A percentile compares a stretch with the other conserved stretches of the same genome.
phyloP scores from a whole-genome alignment of 37 sponge, comb jelly and placozoan species.

The Eunapius fragilis region DNA sequence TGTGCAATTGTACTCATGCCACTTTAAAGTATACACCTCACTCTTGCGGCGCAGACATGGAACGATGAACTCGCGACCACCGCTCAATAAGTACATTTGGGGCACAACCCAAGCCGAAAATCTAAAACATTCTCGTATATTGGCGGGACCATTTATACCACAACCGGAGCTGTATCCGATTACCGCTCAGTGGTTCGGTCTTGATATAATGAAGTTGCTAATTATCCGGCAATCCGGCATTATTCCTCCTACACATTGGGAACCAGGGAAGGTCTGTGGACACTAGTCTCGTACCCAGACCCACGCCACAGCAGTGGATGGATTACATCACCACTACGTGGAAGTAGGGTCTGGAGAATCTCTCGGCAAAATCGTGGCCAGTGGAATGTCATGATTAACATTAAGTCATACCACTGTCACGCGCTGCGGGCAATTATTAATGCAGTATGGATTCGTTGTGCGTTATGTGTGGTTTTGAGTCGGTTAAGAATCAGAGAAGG shows the following conservation, averaged over 20 bases:
- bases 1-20: background rate
- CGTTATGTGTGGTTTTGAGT: too few relatives aligned
- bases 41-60: slow-evolving; percentile 28
- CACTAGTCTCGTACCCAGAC: slow-evolving; percentile 50
- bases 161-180: background rate
- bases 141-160: slow-evolving; percentile 21
- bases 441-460: too few relatives aligned
- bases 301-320: too few relatives aligned
- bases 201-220: slow-evolving; percentile 1
- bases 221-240: too few relatives aligned
- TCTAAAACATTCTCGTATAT: slow-evolving; percentile 19
- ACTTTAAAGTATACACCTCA: too few relatives aligned
- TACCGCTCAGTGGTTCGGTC: background rate
- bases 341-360: too few relatives aligned
- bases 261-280: slow-evolving; percentile 7
- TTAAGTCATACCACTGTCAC: too few relatives aligned
- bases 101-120: slow-evolving; percentile 21
- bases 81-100: slow-evolving; percentile 34
- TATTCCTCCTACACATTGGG: slow-evolving; percentile 13
- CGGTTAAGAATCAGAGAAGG: too few relatives aligned
- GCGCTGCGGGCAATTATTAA: too few relatives aligned
- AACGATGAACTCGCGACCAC: slow-evolving; percentile 32
- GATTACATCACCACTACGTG: too few relatives aligned
- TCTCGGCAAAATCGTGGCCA: too few relatives aligned
- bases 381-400: too few relatives aligned